These are phyloP conservation scores for Rhizomys pruinosus DNA, from an alignment of 2,113 vertebrate genomes.

Conservation along the genomic window DNA sequence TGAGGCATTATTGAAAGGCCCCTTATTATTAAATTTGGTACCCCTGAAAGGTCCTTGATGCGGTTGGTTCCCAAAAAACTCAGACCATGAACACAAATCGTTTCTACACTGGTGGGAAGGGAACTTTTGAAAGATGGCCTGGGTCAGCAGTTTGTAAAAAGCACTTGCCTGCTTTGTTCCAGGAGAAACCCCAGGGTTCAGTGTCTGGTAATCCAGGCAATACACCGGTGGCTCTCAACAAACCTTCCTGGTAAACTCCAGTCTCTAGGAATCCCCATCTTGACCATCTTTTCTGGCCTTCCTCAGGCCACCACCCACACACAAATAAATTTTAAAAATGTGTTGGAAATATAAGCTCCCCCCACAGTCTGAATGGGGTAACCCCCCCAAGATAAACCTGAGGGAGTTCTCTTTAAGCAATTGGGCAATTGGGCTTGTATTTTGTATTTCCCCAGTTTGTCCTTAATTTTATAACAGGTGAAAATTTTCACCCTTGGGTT, in stretches of 20 bases:
- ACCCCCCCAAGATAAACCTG: not conserved
- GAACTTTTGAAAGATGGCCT: not conserved
- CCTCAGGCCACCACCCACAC: not conserved
- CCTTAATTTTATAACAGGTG: not conserved
- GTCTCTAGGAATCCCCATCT: not conserved
- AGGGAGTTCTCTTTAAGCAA: not conserved
- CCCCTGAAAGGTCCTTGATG: not conserved
- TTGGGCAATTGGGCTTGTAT: not conserved
- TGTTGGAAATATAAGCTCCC: not conserved
- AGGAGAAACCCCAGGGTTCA: too few relatives aligned
- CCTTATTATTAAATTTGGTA: not conserved
- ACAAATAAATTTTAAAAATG: not conserved
- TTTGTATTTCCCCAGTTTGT: not conserved
- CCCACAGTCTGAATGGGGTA: not conserved
- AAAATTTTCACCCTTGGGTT: slow-evolving; percentile 1
- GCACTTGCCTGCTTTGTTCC: not conserved
- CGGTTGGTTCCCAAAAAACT: not conserved
- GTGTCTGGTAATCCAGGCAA: not conserved
- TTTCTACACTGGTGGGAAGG: not conserved
- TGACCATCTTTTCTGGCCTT: not conserved
- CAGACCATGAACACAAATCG: not conserved
- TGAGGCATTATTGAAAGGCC: not conserved
- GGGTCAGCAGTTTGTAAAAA: not conserved
- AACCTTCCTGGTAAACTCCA: not conserved
- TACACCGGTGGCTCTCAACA: not conserved